These are phyloP conservation scores for Paelopatides confundens DNA, from an alignment of 53 echinoderm and acorn worm genomes.

Conservation along the genomic window DNA sequence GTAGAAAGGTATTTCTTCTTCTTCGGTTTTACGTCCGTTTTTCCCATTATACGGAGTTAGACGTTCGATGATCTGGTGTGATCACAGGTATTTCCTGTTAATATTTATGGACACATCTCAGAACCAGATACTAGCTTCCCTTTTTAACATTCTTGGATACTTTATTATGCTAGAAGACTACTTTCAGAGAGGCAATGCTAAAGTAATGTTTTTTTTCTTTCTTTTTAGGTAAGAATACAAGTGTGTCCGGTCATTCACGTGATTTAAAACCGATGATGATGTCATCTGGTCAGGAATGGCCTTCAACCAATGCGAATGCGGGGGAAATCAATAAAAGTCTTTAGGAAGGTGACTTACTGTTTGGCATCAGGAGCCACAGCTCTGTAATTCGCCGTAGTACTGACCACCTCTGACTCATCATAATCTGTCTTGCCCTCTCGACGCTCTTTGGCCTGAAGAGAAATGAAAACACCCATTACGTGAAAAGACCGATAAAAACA, in stretches of 20 bases:
- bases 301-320: too few species aligned
- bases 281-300: too few species aligned
- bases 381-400: constrained; percentile 97
- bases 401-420: constrained; percentile 93
- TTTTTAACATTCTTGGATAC: background rate
- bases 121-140: background rate
- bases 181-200: background rate
- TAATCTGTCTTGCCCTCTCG: constrained; percentile 97
- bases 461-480: background rate
- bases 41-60: too few species aligned
- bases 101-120: background rate
- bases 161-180: background rate
- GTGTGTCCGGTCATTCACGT: too few species aligned
- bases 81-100: background rate
- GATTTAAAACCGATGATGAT: too few species aligned
- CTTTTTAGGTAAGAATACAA: too few species aligned
- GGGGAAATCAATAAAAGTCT: too few species aligned
- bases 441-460: constrained; percentile 82
- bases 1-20: too few species aligned
- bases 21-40: too few species aligned
- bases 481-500: too few species aligned
- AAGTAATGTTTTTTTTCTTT: too few species aligned
- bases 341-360: constrained; percentile 79
- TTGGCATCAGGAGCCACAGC: constrained; percentile 97
- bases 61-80: too few species aligned